These are phyloP conservation scores for Pseudeuparius sepicola DNA, from an alignment of 2,888 invertebrate species.

Conservation along the genomic window DNA sequence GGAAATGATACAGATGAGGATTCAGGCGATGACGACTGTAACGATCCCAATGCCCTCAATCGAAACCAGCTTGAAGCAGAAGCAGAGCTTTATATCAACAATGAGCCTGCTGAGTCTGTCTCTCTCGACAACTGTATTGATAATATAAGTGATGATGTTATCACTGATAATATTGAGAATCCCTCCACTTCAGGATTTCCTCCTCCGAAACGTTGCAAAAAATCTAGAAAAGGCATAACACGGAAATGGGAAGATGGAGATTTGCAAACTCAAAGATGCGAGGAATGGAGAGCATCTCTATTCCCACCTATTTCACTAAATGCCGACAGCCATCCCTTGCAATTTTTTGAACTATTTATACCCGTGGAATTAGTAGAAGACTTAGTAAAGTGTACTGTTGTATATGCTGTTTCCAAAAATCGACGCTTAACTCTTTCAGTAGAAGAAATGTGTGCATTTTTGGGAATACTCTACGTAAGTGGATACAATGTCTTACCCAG, in stretches of 20 bases:
- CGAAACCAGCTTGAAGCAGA: constrained; percentile 1
- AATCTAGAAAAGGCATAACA: not conserved
- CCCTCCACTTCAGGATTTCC: not conserved
- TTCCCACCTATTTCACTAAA: constrained; percentile 1
- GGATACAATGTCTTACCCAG: constrained; percentile 27
- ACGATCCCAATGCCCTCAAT: too few species aligned
- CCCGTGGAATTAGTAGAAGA: not conserved
- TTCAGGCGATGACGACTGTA: too few species aligned
- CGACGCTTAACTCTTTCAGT: not conserved
- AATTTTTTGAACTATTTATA: constrained; percentile 1
- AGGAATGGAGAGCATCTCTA: not conserved
- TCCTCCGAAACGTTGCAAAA: constrained; percentile 1
- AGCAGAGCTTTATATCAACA: not conserved
- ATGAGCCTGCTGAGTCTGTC: not conserved
- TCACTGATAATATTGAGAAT: not conserved
- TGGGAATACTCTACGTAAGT: constrained; percentile 25
- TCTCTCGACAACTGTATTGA: constrained; percentile 2
- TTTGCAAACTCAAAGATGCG: not conserved
- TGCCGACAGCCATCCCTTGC: constrained; percentile 3
- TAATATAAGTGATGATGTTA: constrained; percentile 2
- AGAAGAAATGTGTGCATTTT: constrained; percentile 10
- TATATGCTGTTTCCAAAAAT: constrained; percentile 7
- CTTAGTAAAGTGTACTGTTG: not conserved
- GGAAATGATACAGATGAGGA: too few species aligned
- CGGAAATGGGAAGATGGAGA: not conserved